A percentile compares a stretch with the other conserved stretches of the same genome.
Conservation (phyloP, 2,888 invertebrate species). For the Diloba caeruleocephala region DNA sequence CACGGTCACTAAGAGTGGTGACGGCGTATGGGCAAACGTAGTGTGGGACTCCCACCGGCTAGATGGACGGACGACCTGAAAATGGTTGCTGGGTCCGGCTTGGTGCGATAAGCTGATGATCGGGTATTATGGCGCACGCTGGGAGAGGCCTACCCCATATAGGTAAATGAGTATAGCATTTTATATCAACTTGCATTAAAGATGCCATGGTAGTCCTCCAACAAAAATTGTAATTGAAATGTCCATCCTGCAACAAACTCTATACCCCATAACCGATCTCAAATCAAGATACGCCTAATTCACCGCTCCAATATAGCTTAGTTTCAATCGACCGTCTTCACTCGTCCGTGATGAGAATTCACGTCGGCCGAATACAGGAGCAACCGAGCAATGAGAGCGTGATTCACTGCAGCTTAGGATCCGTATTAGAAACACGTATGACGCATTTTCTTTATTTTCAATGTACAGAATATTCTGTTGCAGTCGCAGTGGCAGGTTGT, state of each 20-base stretch:
- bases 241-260: background rate
- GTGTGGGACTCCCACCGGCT: too few relatives aligned
- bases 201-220: too few relatives aligned
- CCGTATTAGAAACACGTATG: conserved; percentile 51
- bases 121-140: too few relatives aligned
- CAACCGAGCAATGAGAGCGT: conserved; percentile 21
- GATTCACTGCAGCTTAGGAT: conserved; percentile 49
- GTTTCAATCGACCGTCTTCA: conserved; percentile 52
- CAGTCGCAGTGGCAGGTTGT: conserved; percentile 14
- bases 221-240: conserved; percentile 14
- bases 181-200: too few relatives aligned
- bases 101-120: too few relatives aligned
- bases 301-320: conserved; percentile 51
- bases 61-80: too few relatives aligned
- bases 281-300: conserved; percentile 42
- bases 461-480: conserved; percentile 45
- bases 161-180: too few relatives aligned
- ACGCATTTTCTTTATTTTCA: conserved; percentile 52
- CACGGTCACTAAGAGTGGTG: too few relatives aligned
- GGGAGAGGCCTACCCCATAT: too few relatives aligned
- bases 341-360: conserved; percentile 48
- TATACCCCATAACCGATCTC: conserved; percentile 9
- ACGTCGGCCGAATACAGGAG: conserved; percentile 17
- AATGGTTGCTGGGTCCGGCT: too few relatives aligned
- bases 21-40: too few relatives aligned